Percentiles rank a stretch among this genome's conserved stretches.
These are phyloP conservation scores for Pristionchus pacificus DNA, from an alignment of 1,140 invertebrate genomes.

Conservation along the genomic window DNA sequence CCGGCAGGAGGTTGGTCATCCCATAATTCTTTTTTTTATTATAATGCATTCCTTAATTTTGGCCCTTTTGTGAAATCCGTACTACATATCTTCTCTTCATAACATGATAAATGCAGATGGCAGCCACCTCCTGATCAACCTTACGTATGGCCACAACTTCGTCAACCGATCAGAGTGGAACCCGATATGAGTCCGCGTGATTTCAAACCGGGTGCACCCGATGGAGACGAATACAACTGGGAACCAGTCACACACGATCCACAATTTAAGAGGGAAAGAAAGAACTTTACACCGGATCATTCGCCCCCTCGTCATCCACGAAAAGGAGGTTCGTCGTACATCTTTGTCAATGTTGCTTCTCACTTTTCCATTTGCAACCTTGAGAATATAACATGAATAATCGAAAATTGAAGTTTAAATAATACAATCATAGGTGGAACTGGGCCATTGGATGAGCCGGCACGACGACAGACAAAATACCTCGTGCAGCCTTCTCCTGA, in stretches of 20 bases:
- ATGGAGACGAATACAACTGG: conserved; percentile 46
- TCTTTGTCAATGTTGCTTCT: neutral
- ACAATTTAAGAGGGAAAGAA: conserved; percentile 43
- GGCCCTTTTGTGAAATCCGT: too few relatives aligned
- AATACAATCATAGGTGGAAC: conserved; percentile 21
- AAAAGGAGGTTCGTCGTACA: conserved; percentile 27
- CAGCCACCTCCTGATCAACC: conserved; percentile 55
- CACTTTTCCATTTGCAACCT: too few relatives aligned
- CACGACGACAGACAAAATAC: conserved; percentile 46
- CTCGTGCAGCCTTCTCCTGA: conserved; percentile 50
- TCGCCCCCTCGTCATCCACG: conserved; percentile 49
- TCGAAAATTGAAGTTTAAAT: too few relatives aligned
- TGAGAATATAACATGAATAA: too few relatives aligned
- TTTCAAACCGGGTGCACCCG: conserved; percentile 27
- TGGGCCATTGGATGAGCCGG: conserved; percentile 47
- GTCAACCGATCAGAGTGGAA: conserved; percentile 34
- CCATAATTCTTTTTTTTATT: neutral
- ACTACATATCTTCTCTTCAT: too few relatives aligned
- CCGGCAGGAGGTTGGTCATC: conserved; percentile 25
- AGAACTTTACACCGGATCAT: conserved; percentile 51
- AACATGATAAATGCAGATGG: too few relatives aligned
- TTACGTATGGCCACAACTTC: conserved; percentile 46
- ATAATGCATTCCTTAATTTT: too few relatives aligned
- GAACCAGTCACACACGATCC: conserved; percentile 46
- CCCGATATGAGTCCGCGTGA: conserved; percentile 21